Evolutionary conservation across 2,113 vertebrate species (phyloP), one percentile per base, ranked within the genome.

Genomic region (Pelmatolapia mariae): DNA sequence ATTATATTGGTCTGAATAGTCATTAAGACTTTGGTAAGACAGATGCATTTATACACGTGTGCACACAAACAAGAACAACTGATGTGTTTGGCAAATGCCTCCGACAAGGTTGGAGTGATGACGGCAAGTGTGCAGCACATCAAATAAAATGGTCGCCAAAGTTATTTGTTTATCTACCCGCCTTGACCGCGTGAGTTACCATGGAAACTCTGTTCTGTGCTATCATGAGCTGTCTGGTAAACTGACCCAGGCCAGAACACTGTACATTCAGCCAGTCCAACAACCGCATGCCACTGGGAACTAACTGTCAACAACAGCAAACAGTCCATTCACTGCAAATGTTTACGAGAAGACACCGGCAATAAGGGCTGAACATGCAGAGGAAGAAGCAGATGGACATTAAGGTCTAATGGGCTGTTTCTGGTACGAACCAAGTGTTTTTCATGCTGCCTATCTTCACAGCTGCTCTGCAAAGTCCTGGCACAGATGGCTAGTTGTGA

Each of bases 141-240:
- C 31, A 8, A 73, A 82, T 43, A 13, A 85, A 85, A 86, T 36
- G 53, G 71, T 52, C 24, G 22, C 87, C 85, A 81, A 88, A 86
- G 53, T 54, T 85, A 82, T 86, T 88, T 87, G 68, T 50, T 84
- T 59, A 26, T 73, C 71, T 19, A 43, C 31, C 76, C 7, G 8
- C 50, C 86, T 93, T 71, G 12, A 33, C 76, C 40, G 63, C 26
- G 31, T 22, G 63, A 2, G 91, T 95, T 93, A 76, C 91, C 86
- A 95, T 94, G 86, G 93, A 92, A 90, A 95, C 90, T 50, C 40
- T 68, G 56, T 76, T 52, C 82, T 61, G 56, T 47, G 36, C 73
- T 57, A 89, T 88, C 80, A 78, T 7, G 29, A 33, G 83, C 71
- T 78, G 45, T 52, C n/a, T 87, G 56, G 66, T 87, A 87, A 90